Evolutionary conservation across 2,888 invertebrate genomes (phyloP).

Genomic region (Busseola fusca): DNA sequence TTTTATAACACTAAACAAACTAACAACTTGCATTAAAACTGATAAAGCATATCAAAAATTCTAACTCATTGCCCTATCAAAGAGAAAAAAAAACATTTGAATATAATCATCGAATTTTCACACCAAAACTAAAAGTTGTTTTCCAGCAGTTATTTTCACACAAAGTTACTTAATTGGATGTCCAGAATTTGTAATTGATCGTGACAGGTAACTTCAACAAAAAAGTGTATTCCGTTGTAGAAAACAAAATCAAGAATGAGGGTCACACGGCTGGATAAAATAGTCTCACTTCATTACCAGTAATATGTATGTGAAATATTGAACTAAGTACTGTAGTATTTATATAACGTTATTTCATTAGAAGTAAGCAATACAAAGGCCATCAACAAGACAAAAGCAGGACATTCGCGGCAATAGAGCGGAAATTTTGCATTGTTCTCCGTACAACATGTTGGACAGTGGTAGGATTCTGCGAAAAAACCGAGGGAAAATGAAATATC

Average conservation of each 20-base stretch:
- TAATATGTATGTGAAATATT: background rate
- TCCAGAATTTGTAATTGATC: background rate
- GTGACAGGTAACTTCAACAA: background rate
- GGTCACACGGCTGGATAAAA: background rate
- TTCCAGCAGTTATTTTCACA: background rate
- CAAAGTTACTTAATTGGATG: background rate
- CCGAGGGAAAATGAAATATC: background rate
- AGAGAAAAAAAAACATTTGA: background rate
- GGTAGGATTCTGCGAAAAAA: background rate
- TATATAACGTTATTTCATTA: background rate
- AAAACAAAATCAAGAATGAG: background rate
- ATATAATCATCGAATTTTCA: background rate
- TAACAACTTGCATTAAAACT: background rate
- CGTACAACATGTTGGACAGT: background rate
- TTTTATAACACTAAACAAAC: background rate
- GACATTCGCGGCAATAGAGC: background rate
- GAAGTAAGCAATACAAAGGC: background rate
- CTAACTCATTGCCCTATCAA: background rate
- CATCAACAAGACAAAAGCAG: background rate
- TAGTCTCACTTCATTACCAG: background rate
- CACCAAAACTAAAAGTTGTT: background rate
- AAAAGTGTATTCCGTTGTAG: background rate
- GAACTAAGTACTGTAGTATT: background rate
- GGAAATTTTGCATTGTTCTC: slow-evolving; percentile 1
- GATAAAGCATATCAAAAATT: background rate